Conservation (phyloP, 2,888 invertebrate species). For the Tachystola acroxantha region DNA sequence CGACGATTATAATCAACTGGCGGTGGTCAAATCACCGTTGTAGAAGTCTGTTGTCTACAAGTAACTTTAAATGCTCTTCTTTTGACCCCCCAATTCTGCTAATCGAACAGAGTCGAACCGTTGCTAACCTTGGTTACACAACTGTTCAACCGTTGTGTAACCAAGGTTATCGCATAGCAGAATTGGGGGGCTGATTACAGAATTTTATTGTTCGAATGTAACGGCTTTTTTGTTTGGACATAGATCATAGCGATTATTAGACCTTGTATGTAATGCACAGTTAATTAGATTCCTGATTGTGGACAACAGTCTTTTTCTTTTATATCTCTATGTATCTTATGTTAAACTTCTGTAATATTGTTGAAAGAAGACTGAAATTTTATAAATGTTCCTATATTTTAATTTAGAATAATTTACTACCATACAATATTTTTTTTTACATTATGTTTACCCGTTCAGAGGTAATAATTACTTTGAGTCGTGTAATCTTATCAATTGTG, state of each 20-base stretch:
- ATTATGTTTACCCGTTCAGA: slow-evolving; percentile 65
- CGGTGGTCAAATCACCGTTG: slow-evolving; percentile 71
- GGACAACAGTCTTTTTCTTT: slow-evolving; percentile 64
- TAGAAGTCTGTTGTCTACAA: slow-evolving; percentile 68
- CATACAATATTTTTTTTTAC: slow-evolving; percentile 64
- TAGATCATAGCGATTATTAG: not conserved
- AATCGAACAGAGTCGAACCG: no score
- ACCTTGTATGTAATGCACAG: slow-evolving; percentile 14
- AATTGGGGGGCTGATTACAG: no score
- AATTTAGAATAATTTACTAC: slow-evolving; percentile 75
- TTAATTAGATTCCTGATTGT: slow-evolving; percentile 33
- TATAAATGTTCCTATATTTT: slow-evolving; percentile 76
- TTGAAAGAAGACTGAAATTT: slow-evolving; percentile 72
- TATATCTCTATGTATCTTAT: slow-evolving; percentile 42
- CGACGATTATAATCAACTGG: slow-evolving; percentile 59
- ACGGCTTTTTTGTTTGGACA: not conserved
- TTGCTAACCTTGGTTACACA: no score
- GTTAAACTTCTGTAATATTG: slow-evolving; percentile 68
- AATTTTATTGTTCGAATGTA: slow-evolving; percentile 2
- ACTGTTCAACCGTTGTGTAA: no score
- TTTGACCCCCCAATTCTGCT: no score
- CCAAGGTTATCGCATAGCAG: no score
- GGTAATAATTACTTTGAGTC: slow-evolving; percentile 64
- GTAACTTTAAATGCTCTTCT: slow-evolving; percentile 26
- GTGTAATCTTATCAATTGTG: slow-evolving; percentile 72